Evolutionary conservation across 2,797 vertebrate genomes (phyloP).

Genomic region (Parauchenoglanis punctatus): DNA sequence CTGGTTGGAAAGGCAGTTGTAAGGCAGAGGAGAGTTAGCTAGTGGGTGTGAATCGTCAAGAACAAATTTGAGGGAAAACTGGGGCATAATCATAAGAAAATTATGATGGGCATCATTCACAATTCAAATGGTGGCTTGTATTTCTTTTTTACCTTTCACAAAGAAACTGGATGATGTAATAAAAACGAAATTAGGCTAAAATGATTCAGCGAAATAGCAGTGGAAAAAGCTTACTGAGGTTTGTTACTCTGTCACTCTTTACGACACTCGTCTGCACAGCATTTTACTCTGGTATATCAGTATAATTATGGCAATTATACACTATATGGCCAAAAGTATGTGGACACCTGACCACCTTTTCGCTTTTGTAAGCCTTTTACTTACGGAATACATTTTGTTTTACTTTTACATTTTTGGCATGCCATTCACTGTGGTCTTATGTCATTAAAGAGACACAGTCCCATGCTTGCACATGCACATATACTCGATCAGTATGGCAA

Average conservation of each 20-base stretch:
- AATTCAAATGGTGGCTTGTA: not conserved
- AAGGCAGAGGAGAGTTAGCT: not conserved
- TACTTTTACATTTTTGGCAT: not conserved
- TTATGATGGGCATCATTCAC: not conserved
- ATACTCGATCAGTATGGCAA: slow-evolving; percentile 44
- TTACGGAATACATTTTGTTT: not conserved
- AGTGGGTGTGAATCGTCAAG: not conserved
- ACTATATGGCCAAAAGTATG: too few relatives aligned
- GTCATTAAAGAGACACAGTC: not conserved
- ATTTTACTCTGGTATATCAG: not conserved
- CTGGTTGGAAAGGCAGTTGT: not conserved
- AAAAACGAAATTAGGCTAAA: not conserved
- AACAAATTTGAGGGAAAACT: not conserved
- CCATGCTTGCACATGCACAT: slow-evolving; percentile 11
- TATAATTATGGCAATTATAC: too few relatives aligned
- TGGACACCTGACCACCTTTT: not conserved
- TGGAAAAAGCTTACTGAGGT: not conserved
- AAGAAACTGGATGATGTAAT: not conserved
- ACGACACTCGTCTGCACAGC: not conserved
- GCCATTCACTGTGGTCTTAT: not conserved
- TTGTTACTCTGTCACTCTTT: not conserved
- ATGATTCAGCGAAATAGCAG: not conserved
- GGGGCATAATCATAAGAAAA: not conserved
- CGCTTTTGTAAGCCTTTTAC: not conserved
- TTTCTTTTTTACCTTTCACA: not conserved